phyloP scores from a whole-genome alignment of 2,797 vertebrate genomes.

The Liasis olivaceus region DNA sequence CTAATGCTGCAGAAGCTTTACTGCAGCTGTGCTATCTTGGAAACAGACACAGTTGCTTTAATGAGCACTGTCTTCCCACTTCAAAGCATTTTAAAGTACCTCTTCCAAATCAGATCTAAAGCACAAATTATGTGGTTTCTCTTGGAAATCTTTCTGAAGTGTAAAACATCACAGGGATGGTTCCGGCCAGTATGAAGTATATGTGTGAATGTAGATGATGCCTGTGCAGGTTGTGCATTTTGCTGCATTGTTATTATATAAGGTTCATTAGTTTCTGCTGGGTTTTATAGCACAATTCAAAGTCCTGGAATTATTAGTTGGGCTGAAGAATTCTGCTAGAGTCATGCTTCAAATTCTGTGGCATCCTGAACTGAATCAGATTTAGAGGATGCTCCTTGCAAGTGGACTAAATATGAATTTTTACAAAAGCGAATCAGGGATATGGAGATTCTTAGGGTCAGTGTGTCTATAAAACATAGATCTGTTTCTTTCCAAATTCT shows the following conservation, averaged over 20 bases:
- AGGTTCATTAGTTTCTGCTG: not conserved
- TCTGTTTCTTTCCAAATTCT: too few species aligned
- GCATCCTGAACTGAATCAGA: not conserved
- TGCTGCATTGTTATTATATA: not conserved
- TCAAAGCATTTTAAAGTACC: not conserved
- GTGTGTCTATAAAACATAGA: not conserved
- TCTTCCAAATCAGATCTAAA: not conserved
- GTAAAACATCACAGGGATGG: not conserved
- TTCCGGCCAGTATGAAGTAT: not conserved
- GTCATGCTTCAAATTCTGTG: not conserved
- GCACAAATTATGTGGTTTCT: not conserved
- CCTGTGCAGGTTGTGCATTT: too few species aligned
- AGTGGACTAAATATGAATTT: not conserved
- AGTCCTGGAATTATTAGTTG: not conserved
- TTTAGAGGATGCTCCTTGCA: not conserved
- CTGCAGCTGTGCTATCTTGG: not conserved
- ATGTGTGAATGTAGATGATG: not conserved
- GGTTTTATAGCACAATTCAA: not conserved
- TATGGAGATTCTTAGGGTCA: not conserved
- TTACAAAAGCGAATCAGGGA: not conserved
- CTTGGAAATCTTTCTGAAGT: not conserved
- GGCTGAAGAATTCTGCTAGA: not conserved
- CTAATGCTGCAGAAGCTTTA: not conserved
- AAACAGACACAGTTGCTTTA: not conserved
- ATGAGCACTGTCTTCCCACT: not conserved